Conservation (phyloP, 2,113 vertebrate genomes). For the Gulo gulo region DNA sequence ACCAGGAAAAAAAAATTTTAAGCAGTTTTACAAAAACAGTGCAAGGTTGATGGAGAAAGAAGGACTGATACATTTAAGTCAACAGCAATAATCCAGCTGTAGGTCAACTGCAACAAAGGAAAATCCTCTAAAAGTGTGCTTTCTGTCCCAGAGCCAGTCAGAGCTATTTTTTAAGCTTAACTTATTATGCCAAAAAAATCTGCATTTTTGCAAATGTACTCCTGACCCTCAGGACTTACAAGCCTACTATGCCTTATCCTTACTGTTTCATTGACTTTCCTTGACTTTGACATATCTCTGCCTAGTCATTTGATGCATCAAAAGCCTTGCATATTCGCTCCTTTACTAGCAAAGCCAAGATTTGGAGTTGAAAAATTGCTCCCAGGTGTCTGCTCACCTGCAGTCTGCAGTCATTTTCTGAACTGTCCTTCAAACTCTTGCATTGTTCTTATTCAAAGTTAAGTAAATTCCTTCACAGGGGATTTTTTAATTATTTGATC, state of each 20-base stretch:
- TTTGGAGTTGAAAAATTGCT: neutral
- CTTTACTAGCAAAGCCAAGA: neutral
- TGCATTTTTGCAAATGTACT: neutral
- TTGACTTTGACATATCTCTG: neutral
- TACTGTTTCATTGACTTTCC: neutral
- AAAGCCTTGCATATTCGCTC: neutral
- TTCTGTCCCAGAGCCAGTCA: neutral
- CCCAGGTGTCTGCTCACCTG: neutral
- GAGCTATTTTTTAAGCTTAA: neutral
- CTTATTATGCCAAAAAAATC: neutral
- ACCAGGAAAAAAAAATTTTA: neutral
- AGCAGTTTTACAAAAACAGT: neutral
- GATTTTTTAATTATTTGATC: slow-evolving; percentile 20
- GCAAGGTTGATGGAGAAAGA: neutral
- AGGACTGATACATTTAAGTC: neutral
- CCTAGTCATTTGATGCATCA: neutral
- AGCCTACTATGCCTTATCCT: neutral
- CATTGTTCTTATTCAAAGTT: neutral
- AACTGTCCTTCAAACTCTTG: neutral
- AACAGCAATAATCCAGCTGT: neutral
- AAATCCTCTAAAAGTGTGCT: neutral
- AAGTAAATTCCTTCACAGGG: neutral
- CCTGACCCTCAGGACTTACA: neutral
- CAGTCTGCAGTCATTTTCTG: neutral
- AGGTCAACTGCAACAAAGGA: neutral